Conservation (phyloP, 2,797 vertebrate genomes). For the Setipinna tenuifilis region DNA sequence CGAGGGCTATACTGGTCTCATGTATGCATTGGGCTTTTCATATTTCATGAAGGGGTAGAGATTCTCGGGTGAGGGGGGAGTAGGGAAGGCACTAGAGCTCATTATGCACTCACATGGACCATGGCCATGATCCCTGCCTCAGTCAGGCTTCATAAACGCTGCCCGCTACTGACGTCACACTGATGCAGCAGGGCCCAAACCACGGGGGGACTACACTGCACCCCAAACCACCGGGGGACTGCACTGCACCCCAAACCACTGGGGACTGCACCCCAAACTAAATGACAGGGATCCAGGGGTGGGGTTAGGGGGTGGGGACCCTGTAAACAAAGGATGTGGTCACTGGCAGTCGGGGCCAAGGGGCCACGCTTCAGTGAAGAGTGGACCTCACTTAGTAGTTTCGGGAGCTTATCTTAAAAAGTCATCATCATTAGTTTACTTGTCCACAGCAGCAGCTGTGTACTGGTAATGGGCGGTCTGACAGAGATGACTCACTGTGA, state of each 20-base stretch:
- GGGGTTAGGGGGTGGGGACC: background rate
- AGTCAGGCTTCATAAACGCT: background rate
- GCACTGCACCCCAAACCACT: background rate
- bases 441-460: background rate
- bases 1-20: background rate
- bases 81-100: background rate
- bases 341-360: background rate
- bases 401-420: background rate
- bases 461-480: background rate
- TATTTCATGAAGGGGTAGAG: background rate
- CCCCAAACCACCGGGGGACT: background rate
- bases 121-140: background rate
- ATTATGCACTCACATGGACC: background rate
- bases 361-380: background rate
- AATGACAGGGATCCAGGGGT: background rate
- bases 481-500: background rate
- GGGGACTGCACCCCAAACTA: background rate
- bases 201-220: background rate
- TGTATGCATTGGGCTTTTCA: background rate
- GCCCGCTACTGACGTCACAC: background rate
- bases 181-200: background rate
- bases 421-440: background rate
- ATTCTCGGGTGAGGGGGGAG: background rate
- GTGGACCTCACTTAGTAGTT: background rate
- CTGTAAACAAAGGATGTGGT: slow-evolving; percentile 12